A percentile compares a stretch with the other conserved stretches of the same genome.
Evolutionary conservation across 2,888 invertebrate species (phyloP).

Genomic region (Rosalia funebris): DNA sequence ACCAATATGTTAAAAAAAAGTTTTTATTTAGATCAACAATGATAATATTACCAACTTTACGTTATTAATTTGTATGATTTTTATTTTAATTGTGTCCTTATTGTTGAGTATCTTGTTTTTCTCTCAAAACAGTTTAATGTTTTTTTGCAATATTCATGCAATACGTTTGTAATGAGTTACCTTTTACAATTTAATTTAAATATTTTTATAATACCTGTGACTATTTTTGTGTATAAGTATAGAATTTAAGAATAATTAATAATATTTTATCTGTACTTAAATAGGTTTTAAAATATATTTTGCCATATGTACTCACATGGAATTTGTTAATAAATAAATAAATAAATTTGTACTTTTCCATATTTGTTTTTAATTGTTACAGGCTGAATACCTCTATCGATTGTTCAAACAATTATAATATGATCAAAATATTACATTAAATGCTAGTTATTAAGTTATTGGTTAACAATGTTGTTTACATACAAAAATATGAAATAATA

Average conservation of each 20-base stretch:
- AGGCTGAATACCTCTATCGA: no score
- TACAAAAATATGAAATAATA: no score
- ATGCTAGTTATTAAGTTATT: no score
- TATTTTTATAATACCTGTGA: constrained; percentile 47
- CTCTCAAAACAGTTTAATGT: constrained; percentile 27
- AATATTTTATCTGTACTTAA: constrained; percentile 45
- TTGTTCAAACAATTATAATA: no score
- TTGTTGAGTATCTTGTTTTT: constrained; percentile 30
- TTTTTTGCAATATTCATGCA: constrained; percentile 32
- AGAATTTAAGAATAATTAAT: constrained; percentile 44
- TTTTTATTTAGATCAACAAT: constrained; percentile 9
- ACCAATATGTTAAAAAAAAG: constrained; percentile 23
- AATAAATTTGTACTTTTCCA: constrained; percentile 51
- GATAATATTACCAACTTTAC: constrained; percentile 45
- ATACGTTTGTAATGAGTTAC: constrained; percentile 39
- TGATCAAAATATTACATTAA: no score
- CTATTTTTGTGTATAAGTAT: constrained; percentile 45
- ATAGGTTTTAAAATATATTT: constrained; percentile 42
- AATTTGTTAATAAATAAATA: constrained; percentile 37
- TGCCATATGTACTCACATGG: constrained; percentile 39
- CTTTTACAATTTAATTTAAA: constrained; percentile 38
- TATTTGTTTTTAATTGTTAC: constrained; percentile 9
- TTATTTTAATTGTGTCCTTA: constrained; percentile 30
- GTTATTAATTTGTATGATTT: constrained; percentile 36
- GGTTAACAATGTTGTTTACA: no score